Percentiles rank a stretch among this genome's conserved stretches.
These are phyloP conservation scores for Stichopus chloronotus DNA, from an alignment of 35 echinoderm and acorn worm genomes.

Conservation along the genomic window DNA sequence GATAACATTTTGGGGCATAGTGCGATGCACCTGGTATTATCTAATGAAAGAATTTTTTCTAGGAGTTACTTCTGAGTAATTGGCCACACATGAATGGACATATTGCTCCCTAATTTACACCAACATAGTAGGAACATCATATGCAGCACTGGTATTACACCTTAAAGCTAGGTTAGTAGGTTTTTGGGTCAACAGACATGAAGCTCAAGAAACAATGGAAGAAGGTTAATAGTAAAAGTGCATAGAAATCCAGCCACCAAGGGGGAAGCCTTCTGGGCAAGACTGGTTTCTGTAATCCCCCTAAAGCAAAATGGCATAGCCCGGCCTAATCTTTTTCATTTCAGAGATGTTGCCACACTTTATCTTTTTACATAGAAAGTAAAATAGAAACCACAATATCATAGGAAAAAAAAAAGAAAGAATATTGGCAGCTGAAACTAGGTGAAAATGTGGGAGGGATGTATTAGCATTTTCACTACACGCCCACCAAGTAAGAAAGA, in stretches of 20 bases:
- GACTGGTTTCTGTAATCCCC: neutral
- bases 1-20: neutral
- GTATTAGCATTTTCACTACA: neutral
- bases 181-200: constrained; percentile 42
- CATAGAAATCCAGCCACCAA: constrained; percentile 10
- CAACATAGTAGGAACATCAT: neutral
- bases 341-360: neutral
- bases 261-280: constrained; percentile 32
- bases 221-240: constrained; percentile 35
- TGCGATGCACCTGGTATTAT: neutral
- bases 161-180: constrained; percentile 52
- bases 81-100: constrained; percentile 13
- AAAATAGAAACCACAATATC: constrained; percentile 13
- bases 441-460: neutral
- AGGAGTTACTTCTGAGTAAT: neutral
- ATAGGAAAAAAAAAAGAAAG: neutral
- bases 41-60: neutral
- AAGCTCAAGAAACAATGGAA: constrained; percentile 28
- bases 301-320: constrained; percentile 22
- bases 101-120: neutral
- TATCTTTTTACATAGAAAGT: neutral
- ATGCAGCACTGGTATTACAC: neutral
- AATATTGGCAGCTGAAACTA: constrained; percentile 27
- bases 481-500: neutral
- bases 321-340: neutral